Conservation (phyloP, 2,113 vertebrate genomes). For the Ceratotherium simum region DNA sequence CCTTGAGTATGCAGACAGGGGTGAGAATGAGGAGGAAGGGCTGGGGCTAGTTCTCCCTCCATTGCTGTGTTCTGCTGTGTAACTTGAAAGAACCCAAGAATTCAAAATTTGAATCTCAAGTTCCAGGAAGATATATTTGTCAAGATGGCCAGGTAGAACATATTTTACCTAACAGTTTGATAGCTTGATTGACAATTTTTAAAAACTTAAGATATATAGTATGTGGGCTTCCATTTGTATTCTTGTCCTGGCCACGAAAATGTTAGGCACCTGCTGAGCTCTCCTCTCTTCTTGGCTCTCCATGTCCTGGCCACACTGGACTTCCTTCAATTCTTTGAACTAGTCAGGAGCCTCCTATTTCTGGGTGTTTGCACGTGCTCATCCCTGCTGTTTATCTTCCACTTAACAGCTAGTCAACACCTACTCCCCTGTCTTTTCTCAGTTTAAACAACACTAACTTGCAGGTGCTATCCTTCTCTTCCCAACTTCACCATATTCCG, state of each 20-base stretch:
- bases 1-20: neutral
- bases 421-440: neutral
- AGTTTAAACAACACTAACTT: neutral
- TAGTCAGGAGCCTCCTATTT: neutral
- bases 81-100: neutral
- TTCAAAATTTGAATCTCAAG: neutral
- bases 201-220: neutral
- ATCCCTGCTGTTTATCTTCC: neutral
- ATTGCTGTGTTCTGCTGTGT: neutral
- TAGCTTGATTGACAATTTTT: neutral
- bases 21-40: neutral
- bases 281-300: neutral
- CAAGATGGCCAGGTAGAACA: neutral
- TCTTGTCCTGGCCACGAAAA: neutral
- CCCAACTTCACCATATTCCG: neutral
- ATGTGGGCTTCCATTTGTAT: neutral
- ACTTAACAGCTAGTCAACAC: neutral
- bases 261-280: neutral
- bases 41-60: neutral
- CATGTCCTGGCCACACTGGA: neutral
- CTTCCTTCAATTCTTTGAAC: neutral
- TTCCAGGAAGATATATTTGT: neutral
- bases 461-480: neutral
- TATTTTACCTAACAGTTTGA: neutral
- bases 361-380: neutral